Evolutionary conservation across 2,888 invertebrate species (phyloP), one percentile per base, ranked within the genome.

Genomic region (Napeogenes inachia): DNA sequence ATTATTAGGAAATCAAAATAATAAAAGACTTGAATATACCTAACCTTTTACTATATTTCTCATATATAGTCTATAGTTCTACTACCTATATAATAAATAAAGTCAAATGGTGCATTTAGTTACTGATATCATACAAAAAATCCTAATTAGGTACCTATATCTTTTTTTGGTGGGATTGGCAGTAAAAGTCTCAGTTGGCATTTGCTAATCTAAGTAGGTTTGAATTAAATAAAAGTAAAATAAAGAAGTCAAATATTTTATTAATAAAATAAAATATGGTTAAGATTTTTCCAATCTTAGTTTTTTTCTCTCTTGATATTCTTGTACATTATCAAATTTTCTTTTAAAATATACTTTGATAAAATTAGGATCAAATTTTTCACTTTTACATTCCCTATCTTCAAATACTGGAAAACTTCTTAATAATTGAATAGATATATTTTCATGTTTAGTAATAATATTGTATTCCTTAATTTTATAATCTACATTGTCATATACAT

Each of bases 271-370:
- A 64, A 55, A 30, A 56, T 10, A 54, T 77, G 75, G 78, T 75
- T 80, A 66, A 60, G 62, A 66, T 76, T 75, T 91, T 91, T 74
- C 92, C 92, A 95, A 83, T 73, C 96, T 92, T 71, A 92, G 91
- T 75, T 93, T 95, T 79, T 96, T 96, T 69, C 94, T 92, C 79
- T 94, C 94, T 75, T 94, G 92, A 83, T 96, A 96, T 73, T 95
- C 95, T 77, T 94, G 94, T 8, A 95, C 93, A 91, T 95, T 95
- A 79, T 96, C 95, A 87, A 92, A 95, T 75, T 94, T 95, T 72
- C 94, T 93, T 81, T 96, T 96, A 73, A 94, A 96, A 72, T 95
- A 91, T 60, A 92, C 78, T 61, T 92, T 92, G 54, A 94, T 86
- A 6, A 75, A 70, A 54, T 85, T 82, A 67, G 81, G 73, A 71